phyloP scores from a whole-genome alignment of 2,888 invertebrate species.

The Agrochola lychnidis region DNA sequence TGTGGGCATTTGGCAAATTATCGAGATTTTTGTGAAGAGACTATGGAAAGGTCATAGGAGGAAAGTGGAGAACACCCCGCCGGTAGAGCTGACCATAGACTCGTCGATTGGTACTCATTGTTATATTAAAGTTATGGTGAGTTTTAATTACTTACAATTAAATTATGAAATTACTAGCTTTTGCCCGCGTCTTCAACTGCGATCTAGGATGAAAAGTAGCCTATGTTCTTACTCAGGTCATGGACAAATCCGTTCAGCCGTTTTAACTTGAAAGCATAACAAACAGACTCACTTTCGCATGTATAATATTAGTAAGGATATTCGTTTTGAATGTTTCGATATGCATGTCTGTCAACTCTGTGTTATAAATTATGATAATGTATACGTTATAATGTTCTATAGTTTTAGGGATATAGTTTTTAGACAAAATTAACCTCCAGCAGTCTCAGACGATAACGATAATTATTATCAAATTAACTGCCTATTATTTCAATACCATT shows the following conservation, averaged over 20 bases:
- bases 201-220: too few relatives aligned
- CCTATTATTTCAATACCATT: not conserved
- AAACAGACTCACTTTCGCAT: too few relatives aligned
- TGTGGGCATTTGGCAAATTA: slow-evolving; percentile 83
- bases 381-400: not conserved
- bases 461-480: not conserved
- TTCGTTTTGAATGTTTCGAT: not conserved
- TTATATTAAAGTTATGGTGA: slow-evolving; percentile 87
- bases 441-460: not conserved
- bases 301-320: too few relatives aligned
- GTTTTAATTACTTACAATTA: slow-evolving; percentile 45
- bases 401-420: not conserved
- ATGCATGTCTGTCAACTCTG: not conserved
- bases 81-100: slow-evolving; percentile 84
- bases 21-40: slow-evolving; percentile 79
- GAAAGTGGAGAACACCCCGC: slow-evolving; percentile 75
- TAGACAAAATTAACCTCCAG: not conserved
- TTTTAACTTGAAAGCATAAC: too few relatives aligned
- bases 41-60: slow-evolving; percentile 85
- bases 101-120: slow-evolving; percentile 86
- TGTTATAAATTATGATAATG: not conserved
- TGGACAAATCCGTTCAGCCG: too few relatives aligned
- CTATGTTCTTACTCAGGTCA: too few relatives aligned
- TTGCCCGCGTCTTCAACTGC: too few relatives aligned
- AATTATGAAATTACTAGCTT: not conserved